These are phyloP conservation scores for Gymnogyps californianus DNA, from an alignment of 2,113 vertebrate genomes.

Conservation along the genomic window DNA sequence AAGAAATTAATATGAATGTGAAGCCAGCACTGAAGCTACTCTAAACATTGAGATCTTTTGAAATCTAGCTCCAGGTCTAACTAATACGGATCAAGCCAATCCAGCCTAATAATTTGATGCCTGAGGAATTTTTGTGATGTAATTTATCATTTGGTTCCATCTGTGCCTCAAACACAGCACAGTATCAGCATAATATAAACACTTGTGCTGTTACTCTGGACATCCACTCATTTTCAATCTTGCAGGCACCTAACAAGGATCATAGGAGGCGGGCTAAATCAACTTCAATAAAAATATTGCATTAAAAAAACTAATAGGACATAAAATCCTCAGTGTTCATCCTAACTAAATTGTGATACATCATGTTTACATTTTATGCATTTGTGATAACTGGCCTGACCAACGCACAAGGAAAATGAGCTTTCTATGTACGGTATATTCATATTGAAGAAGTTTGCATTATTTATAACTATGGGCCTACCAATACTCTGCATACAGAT, in stretches of 20 bases:
- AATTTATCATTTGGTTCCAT: not conserved
- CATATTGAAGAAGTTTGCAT: constrained; percentile 64
- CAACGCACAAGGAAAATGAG: constrained; percentile 56
- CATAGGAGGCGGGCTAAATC: not conserved
- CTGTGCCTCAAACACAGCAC: not conserved
- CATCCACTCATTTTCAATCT: not conserved
- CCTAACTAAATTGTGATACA: constrained; percentile 28
- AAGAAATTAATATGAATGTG: not conserved
- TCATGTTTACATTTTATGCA: constrained; percentile 62
- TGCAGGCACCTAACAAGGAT: not conserved
- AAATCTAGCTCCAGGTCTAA: not conserved
- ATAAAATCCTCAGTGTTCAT: constrained; percentile 16
- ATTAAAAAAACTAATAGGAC: constrained; percentile 51
- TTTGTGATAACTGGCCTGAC: constrained; percentile 66
- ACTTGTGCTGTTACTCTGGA: not conserved
- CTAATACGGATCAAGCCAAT: not conserved
- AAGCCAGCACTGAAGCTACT: not conserved
- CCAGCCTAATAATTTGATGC: not conserved
- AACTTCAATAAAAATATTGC: not conserved
- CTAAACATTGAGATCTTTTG: not conserved
- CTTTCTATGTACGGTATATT: constrained; percentile 65
- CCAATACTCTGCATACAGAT: constrained; percentile 64
- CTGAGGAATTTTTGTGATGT: not conserved
- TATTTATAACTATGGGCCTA: constrained; percentile 70
- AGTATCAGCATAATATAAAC: not conserved